Percentiles rank a stretch among this genome's conserved stretches.
These are phyloP conservation scores for Sarcophaga carnaria DNA, from an alignment of 2,888 invertebrate genomes.

Conservation along the genomic window DNA sequence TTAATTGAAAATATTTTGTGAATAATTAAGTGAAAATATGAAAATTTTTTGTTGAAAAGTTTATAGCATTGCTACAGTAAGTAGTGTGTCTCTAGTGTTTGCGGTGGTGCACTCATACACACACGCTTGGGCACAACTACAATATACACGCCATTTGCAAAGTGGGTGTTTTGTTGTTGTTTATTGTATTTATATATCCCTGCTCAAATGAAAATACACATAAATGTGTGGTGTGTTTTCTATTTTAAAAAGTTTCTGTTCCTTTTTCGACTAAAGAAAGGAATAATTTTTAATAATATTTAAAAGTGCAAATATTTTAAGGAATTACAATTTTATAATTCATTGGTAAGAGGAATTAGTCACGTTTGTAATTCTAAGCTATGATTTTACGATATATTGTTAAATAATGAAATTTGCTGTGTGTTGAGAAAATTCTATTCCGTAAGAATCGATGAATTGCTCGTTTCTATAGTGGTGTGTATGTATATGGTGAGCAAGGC, in stretches of 20 bases:
- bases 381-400: not conserved
- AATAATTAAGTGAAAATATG: constrained; percentile 42
- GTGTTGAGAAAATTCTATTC: constrained; percentile 50
- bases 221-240: constrained; percentile 43
- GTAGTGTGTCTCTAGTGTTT: constrained; percentile 47
- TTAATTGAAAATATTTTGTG: constrained; percentile 1
- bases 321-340: not conserved
- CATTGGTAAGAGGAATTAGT: too few species aligned
- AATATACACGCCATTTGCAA: constrained; percentile 67
- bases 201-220: constrained; percentile 42
- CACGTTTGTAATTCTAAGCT: too few species aligned
- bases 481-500: constrained; percentile 54
- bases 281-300: not conserved
- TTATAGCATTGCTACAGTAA: constrained; percentile 42
- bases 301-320: not conserved
- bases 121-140: constrained; percentile 31
- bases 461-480: constrained; percentile 62
- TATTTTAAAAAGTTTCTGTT: constrained; percentile 33
- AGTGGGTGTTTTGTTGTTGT: constrained; percentile 64
- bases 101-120: constrained; percentile 42
- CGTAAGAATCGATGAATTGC: constrained; percentile 53
- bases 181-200: constrained; percentile 50
- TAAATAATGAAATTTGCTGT: not conserved
- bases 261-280: not conserved
- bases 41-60: constrained; percentile 35